phyloP scores from a whole-genome alignment of 2,888 invertebrate species.

The Pherbina coryleti region DNA sequence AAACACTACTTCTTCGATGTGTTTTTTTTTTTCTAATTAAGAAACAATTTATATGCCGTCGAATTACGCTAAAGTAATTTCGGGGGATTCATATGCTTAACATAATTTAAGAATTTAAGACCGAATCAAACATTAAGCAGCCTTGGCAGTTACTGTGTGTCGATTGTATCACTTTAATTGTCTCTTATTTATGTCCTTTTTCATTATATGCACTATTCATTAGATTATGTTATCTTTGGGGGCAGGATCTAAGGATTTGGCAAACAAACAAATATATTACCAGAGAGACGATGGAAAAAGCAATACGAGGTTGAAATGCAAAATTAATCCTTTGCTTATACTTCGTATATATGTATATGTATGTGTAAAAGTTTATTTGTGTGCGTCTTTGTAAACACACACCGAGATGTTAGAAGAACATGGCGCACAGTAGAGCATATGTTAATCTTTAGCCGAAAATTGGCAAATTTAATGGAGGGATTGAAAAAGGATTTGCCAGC shows the following conservation, averaged over 20 bases:
- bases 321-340: constrained; percentile 1
- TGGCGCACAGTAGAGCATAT: neutral
- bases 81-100: neutral
- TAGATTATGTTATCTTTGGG: neutral
- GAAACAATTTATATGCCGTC: too few species aligned
- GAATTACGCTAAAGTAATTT: too few species aligned
- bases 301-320: neutral
- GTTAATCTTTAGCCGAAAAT: constrained; percentile 13
- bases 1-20: too few species aligned
- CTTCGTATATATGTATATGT: neutral
- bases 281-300: too few species aligned
- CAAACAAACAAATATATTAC: too few species aligned
- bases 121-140: neutral
- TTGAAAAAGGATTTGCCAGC: constrained; percentile 24
- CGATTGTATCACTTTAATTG: constrained; percentile 41
- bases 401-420: neutral
- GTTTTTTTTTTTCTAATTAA: too few species aligned
- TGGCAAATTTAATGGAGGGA: constrained; percentile 28
- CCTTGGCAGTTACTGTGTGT: neutral
- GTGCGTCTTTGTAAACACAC: too few species aligned
- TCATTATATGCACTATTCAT: constrained; percentile 18
- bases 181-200: constrained; percentile 35
- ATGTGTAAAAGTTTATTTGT: too few species aligned
- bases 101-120: neutral
- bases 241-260: too few species aligned